Conservation (phyloP, 35 echinoderm and acorn worm species). For the Apostichopus parvimensis region DNA sequence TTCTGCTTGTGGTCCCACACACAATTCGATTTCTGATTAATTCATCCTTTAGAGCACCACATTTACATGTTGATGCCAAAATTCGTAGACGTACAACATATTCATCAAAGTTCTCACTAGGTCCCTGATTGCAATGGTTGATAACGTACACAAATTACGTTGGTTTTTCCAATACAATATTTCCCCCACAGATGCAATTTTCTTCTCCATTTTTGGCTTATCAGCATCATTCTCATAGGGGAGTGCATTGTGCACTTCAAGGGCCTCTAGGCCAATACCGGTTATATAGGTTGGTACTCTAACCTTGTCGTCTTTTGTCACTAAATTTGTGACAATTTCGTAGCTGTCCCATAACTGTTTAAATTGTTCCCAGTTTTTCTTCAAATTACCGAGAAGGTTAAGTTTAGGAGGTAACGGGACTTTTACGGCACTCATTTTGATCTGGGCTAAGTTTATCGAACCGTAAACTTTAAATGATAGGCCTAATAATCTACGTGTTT, state of each 20-base stretch:
- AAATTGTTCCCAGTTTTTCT: conserved; percentile 79
- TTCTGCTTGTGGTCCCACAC: conserved; percentile 49
- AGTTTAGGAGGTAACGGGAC: conserved; percentile 26
- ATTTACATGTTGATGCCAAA: conserved; percentile 72
- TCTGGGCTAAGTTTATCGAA: too few species aligned
- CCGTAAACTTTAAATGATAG: too few species aligned
- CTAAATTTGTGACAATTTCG: conserved; percentile 29
- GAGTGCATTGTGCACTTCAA: conserved; percentile 73
- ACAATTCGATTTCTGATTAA: conserved; percentile 67
- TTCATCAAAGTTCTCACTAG: conserved; percentile 58
- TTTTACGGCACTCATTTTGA: too few species aligned
- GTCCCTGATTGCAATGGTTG: conserved; percentile 64
- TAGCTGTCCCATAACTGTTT: conserved; percentile 77
- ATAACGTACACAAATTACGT: conserved; percentile 74
- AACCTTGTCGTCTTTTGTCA: conserved; percentile 53
- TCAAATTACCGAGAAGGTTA: conserved; percentile 60
- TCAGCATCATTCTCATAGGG: conserved; percentile 56
- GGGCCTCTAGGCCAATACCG: conserved; percentile 63
- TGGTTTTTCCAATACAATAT: conserved; percentile 78
- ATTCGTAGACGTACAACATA: conserved; percentile 55
- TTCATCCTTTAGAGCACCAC: conserved; percentile 62
- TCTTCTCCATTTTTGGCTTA: conserved; percentile 39
- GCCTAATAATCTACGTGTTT: too few species aligned
- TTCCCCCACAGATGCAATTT: conserved; percentile 56
- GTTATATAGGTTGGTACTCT: conserved; percentile 74